Evolutionary conservation across 64 coral and sea anemone species (phyloP), one percentile per base, ranked within the genome.

Genomic region (Montipora foliosa): DNA sequence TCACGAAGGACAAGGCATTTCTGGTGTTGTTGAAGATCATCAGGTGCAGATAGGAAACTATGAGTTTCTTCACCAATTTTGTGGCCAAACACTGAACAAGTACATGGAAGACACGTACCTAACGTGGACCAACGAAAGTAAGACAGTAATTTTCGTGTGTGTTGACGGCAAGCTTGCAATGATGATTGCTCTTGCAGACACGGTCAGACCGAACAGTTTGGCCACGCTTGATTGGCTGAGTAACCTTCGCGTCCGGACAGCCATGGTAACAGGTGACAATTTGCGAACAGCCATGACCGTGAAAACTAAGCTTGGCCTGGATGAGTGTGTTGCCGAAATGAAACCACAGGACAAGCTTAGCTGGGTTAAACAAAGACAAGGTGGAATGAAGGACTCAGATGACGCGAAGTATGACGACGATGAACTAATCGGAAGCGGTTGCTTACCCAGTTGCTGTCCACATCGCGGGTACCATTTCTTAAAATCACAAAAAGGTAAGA

Each of bases 231-330:
- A 93, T 50, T 96, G 97, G 97, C 80, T 99, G 16, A 76, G 86
- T 46, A 76, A 90, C 25, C 78, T 94, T 87, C 89, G 97, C 58
- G 67, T 99, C 84, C 89, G 89, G 37, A 77, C 95, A 49, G 91
- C 94, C 16, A 99, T 99, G 97, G 94, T 99, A 17, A 99, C 97
- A 49, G 97, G 97, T 6, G 97, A 99, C 59, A 94, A 95, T 52
- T 88, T 92, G 47, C 91, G 89, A 82, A 99, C 97, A 94, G 97
- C 97, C 76, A 69, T 77, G 61, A 94, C 97, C 50, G 97, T 99
- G 73, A 94, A 88, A 67, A 64, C 77, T n/a, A 95, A 94, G 19
- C 55, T 99, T 10, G 79, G 89, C 82, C 67, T 99, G 68, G 97
- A 96, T 68, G 91, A 94, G 37, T 96, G 91, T 53, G 80, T 94